A percentile compares a stretch with the other conserved stretches of the same genome.
phyloP scores from a whole-genome alignment of 2,797 vertebrate species.

The Pelodytes ibericus region DNA sequence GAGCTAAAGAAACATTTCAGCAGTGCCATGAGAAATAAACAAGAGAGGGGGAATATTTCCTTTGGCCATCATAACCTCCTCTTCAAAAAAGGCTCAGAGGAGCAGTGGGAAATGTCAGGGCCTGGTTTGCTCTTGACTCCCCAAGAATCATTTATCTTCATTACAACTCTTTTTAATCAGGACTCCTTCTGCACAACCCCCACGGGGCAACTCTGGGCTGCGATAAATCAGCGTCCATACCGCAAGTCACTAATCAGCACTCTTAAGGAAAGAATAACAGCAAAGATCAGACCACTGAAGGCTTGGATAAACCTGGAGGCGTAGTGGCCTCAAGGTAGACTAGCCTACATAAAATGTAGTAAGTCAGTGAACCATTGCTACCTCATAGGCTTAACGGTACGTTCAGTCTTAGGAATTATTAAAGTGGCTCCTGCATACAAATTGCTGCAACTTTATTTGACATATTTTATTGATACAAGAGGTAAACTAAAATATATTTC shows the following conservation, averaged over 20 bases:
- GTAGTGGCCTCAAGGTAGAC: constrained; percentile 70
- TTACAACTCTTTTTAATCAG: constrained; percentile 84
- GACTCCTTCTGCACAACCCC: constrained; percentile 78
- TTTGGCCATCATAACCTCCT: constrained; percentile 77
- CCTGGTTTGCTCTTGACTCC: constrained; percentile 74
- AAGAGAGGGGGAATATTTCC: constrained; percentile 79
- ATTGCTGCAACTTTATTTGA: constrained; percentile 49
- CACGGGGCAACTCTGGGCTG: constrained; percentile 76
- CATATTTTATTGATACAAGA: constrained; percentile 10
- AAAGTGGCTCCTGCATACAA: constrained; percentile 56
- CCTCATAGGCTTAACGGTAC: constrained; percentile 53
- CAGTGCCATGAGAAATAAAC: constrained; percentile 87
- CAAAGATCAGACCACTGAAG: constrained; percentile 73
- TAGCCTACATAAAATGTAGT: constrained; percentile 60
- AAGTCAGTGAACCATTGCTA: constrained; percentile 61
- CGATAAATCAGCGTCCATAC: constrained; percentile 81
- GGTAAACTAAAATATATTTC: neutral
- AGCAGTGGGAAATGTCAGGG: constrained; percentile 75
- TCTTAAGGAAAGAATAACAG: constrained; percentile 77
- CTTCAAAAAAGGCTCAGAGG: constrained; percentile 76
- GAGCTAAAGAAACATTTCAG: constrained; percentile 81
- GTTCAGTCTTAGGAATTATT: constrained; percentile 54
- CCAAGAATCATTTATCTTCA: constrained; percentile 82
- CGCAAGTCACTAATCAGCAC: constrained; percentile 82
- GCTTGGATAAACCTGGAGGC: constrained; percentile 70